These are phyloP conservation scores for Rhinoptilus africanus DNA, from an alignment of 2,113 vertebrate species.

Conservation along the genomic window DNA sequence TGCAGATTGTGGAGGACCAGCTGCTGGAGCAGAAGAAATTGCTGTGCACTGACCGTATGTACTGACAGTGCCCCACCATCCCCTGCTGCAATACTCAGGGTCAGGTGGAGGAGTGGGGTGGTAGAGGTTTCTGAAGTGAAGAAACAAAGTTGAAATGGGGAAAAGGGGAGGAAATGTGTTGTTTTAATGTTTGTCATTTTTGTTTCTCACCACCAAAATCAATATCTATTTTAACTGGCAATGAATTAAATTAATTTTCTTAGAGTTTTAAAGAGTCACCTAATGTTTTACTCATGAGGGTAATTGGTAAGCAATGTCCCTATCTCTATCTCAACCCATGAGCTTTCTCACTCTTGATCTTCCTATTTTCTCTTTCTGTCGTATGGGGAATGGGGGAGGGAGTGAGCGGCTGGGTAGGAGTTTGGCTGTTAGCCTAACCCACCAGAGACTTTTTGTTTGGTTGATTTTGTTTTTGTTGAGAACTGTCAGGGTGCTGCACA, in stretches of 20 bases:
- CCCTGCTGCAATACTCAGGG: not conserved
- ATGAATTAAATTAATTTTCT: not conserved
- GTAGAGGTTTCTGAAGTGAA: not conserved
- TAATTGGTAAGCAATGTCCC: not conserved
- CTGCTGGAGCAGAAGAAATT: not conserved
- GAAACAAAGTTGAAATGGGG: not conserved
- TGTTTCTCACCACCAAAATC: not conserved
- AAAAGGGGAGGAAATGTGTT: not conserved
- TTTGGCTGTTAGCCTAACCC: not conserved
- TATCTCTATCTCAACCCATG: not conserved
- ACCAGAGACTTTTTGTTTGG: not conserved
- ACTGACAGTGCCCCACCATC: fast-evolving
- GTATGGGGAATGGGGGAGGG: not conserved
- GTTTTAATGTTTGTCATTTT: not conserved
- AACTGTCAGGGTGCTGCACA: not conserved
- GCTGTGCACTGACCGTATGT: too few relatives aligned
- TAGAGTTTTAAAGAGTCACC: too few relatives aligned
- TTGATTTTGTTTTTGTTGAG: not conserved
- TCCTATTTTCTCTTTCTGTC: not conserved
- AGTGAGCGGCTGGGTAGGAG: fast-evolving
- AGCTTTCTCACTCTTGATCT: not conserved
- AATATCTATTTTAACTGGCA: not conserved
- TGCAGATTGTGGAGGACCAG: not conserved
- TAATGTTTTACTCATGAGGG: not conserved
- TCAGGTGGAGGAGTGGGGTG: not conserved